A percentile compares a stretch with the other conserved stretches of the same genome.
Conservation (phyloP, 2,113 vertebrate species). For the Diphyllodes magnificus region DNA sequence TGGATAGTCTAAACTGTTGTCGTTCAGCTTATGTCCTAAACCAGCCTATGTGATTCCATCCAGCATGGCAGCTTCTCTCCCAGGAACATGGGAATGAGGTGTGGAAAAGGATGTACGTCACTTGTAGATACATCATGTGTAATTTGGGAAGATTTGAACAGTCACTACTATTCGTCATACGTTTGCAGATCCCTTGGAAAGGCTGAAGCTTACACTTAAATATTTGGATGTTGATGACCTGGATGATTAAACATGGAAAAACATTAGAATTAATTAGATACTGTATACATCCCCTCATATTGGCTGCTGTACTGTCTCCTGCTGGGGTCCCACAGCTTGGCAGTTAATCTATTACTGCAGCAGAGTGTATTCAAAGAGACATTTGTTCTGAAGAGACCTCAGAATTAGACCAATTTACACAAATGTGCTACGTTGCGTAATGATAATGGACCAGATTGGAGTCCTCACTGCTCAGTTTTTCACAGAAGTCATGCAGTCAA, state of each 20-base stretch:
- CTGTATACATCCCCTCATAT: not conserved
- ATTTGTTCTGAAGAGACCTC: not conserved
- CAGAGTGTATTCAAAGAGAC: not conserved
- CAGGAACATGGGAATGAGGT: not conserved
- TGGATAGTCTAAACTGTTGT: not conserved
- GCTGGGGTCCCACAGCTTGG: not conserved
- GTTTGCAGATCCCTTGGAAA: not conserved
- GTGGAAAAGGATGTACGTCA: not conserved
- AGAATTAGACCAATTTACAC: not conserved
- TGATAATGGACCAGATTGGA: not conserved
- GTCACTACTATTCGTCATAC: not conserved
- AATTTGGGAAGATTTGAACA: not conserved
- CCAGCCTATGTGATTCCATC: not conserved
- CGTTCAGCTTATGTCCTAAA: not conserved
- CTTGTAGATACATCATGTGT: not conserved
- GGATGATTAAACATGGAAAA: not conserved
- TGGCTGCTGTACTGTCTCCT: not conserved
- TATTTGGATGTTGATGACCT: conserved; percentile 1
- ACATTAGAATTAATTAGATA: not conserved
- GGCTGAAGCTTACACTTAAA: not conserved
- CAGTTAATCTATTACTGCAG: not conserved
- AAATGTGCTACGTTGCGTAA: not conserved
- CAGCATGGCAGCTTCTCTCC: not conserved
- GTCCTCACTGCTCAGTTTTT: conserved; percentile 13
- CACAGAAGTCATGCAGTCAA: not conserved